These are phyloP conservation scores for Heliconius hermathena DNA, from an alignment of 1,140 invertebrate genomes.

Conservation along the genomic window DNA sequence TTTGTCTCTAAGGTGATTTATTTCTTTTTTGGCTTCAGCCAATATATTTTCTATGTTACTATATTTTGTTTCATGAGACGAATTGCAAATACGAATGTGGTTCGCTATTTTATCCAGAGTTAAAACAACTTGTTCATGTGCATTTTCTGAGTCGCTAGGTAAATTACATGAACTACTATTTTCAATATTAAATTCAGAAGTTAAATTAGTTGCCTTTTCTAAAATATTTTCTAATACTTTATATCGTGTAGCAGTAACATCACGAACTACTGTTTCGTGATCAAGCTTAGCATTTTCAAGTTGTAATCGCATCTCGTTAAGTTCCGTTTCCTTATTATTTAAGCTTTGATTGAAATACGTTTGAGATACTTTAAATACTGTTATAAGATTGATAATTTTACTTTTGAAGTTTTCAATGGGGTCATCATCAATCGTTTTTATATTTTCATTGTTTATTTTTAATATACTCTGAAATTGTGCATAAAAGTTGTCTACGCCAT, in stretches of 20 bases:
- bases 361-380: constrained; percentile 33
- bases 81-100: constrained; percentile 40
- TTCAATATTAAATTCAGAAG: constrained; percentile 47
- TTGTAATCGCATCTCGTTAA: constrained; percentile 22
- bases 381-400: constrained; percentile 38
- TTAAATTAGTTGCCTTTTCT: constrained; percentile 37
- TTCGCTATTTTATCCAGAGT: constrained; percentile 52
- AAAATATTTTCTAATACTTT: constrained; percentile 46
- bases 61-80: constrained; percentile 34
- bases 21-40: constrained; percentile 47
- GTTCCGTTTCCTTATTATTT: constrained; percentile 31
- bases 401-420: constrained; percentile 24
- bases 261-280: not conserved
- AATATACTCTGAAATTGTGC: constrained; percentile 31
- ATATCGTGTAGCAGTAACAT: constrained; percentile 30
- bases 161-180: constrained; percentile 40
- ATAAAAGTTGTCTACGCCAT: constrained; percentile 30
- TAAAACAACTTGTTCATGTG: constrained; percentile 44
- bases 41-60: constrained; percentile 45
- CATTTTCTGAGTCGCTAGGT: constrained; percentile 31
- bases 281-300: constrained; percentile 19
- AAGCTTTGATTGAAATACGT: constrained; percentile 25
- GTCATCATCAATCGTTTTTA: constrained; percentile 21
- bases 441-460: constrained; percentile 19
- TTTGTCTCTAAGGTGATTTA: constrained; percentile 49